Evolutionary conservation across 2,797 vertebrate genomes (phyloP), one percentile per base, ranked within the genome.

Genomic region (Spondyliosoma cantharus): DNA sequence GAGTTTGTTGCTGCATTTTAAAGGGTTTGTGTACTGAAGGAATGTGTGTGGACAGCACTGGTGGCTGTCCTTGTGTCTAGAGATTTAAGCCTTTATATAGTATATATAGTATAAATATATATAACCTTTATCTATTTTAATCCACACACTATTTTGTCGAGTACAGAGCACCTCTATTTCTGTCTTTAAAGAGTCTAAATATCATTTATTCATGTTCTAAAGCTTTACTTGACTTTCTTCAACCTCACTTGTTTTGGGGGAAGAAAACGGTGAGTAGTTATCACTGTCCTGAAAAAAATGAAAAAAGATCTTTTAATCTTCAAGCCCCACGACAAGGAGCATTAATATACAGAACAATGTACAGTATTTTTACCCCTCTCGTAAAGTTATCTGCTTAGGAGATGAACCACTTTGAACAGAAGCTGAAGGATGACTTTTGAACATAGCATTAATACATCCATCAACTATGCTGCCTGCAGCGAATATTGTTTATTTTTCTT

Each of bases 1-100:
- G 80, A 77, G 80, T 85, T 81, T 90, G 77, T 83, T 71, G 63
- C 70, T 83, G 82, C 50, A 11, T 76, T 37, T 75, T 70, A 27
- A 82, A 77, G 78, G 76, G 64, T 86, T 86, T 86, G 86, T 81
- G 82, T 90, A 69, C 78, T 86, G 59, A 37, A 90, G 82, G 89
- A 89, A 87, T 90, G 90, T 90, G 86, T 81, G 87, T 78, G 88
- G 93, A 85, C 90, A 71, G 93, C 93, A 93, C 92, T 89, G 93
- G 93, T 90, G 90, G 93, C 93, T 86, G 94, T 90, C 89, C 85
- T 87, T 87, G 73, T 90, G 74, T 84, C 67, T 76, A 79, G 76
- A 91, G 81, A 90, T 89, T 89, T 79, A 80, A 90, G 75, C 87
- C 89, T 91, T 91, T 93, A 92, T 90, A 93, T 87, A 87, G 68